Base-by-base conservation (phyloP, 2,113 vertebrate species). In the Acanthisitta chloris region DNA sequence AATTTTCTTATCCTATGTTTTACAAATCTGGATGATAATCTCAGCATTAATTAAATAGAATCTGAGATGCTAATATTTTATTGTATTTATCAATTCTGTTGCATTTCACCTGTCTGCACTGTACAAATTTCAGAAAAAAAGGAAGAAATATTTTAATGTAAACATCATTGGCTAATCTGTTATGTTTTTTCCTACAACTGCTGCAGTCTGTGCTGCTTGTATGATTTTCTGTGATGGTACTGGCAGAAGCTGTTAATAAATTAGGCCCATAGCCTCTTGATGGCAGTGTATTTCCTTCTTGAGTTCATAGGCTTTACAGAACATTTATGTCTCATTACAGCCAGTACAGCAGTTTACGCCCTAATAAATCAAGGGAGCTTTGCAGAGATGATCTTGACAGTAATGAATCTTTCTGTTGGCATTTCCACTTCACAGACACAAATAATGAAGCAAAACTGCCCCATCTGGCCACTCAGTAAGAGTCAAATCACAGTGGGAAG, bases 341-440 rank as follows among this genome's bases (percentile, higher is more conserved):
- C 97, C 97, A 45, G 73, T 97, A 97, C 96, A 98, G 97, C 97
- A 97, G 95, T 98, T 98, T 98, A 97, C 97, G 96, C 98, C 97
- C 97, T 98, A 98, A 98, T 98, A 98, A 98, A 98, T 98, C 98
- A 98, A 96, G 81, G 88, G 84, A 91, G 97, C 97, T 97, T 98
- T 98, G 92, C 95, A 81, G 96, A 97, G 97, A 98, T 94, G 96
- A 96, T 97, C 97, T 96, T 96, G 95, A 95, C 97, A 80, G 70
- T 97, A 98, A 98, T 98, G 97, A 98, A 98, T 98, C 98, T 98
- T 97, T 98, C 97, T 97, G 96, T 96, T 98, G 98, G 97, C 98
- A 95, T 98, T 98, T 98, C 97, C 97, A 98, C 97, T 98, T 98
- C 96, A 96, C 93, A 97, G 97, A 80, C 93, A 58, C 97, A 97